Evolutionary conservation across 2,888 invertebrate species (phyloP).

Genomic region (Neoascia interrupta): DNA sequence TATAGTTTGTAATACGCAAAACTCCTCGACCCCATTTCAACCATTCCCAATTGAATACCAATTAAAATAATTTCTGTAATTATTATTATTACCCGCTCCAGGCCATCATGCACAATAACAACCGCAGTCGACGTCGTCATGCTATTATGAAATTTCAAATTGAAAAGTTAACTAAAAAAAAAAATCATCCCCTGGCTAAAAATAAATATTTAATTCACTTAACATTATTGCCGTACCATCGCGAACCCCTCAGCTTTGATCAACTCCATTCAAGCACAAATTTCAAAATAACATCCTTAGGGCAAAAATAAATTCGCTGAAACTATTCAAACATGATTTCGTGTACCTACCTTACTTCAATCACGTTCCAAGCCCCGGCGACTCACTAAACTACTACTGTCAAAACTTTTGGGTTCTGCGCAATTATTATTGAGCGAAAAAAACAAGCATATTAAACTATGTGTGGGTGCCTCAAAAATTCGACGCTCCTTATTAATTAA

Average conservation of each 20-base stretch:
- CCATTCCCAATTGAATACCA: constrained; percentile 18
- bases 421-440: too few relatives aligned
- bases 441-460: too few relatives aligned
- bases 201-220: constrained; percentile 51
- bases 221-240: constrained; percentile 9
- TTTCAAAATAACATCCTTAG: neutral
- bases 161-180: constrained; percentile 41
- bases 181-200: constrained; percentile 28
- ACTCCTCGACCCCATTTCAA: neutral
- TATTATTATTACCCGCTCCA: constrained; percentile 28
- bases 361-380: neutral
- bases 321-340: neutral
- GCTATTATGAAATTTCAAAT: constrained; percentile 26
- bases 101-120: constrained; percentile 46
- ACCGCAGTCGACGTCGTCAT: neutral
- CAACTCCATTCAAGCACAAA: neutral
- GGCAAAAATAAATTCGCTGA: neutral
- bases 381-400: too few relatives aligned
- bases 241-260: neutral
- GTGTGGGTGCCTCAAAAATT: too few relatives aligned
- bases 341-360: neutral
- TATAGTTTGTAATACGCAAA: neutral
- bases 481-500: too few relatives aligned
- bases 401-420: too few relatives aligned
- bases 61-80: constrained; percentile 50